Evolutionary conservation across 2,797 vertebrate genomes (phyloP), one percentile per base, ranked within the genome.

Genomic region (Tokudaia muenninki): DNA sequence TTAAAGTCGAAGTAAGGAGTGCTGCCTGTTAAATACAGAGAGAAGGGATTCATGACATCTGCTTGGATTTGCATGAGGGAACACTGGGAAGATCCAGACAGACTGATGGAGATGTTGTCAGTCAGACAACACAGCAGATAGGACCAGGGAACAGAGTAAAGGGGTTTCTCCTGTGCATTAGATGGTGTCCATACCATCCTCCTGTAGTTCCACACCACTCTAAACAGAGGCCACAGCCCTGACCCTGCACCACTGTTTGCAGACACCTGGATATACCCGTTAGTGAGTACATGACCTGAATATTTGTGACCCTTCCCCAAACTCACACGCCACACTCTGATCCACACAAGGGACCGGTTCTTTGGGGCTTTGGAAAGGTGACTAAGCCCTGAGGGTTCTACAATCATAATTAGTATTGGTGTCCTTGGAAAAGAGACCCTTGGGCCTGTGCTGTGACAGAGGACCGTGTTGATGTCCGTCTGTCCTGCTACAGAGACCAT

Each of bases 371-470:
- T 47, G 3, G 65, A 13, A 78, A 65, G 37, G 47, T 22, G 44
- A 10, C 17, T 21, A 4, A 41, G 80, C 14, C 17, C 17, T 3
- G 0, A 3, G 50, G 11, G 29, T 24, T 14, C 17, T 57, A 22
- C 16, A 9, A 6, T 75, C 0, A 0, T 44, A 70, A 31, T 0
- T 79, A 34, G 61, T 65, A 22, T 11, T 80, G 8, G 17, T 24
- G 29, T 4, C 52, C 55, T 74, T 29, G 37, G 37, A 4, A 55
- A 63, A 81, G 41, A 67, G 44, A 9, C 34, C 37, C 17, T 5
- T 9, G 2, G 12, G 14, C 37, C 37, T 26, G 72, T 44, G 72
- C 37, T 26, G 22, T 41, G 37, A 37, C 37, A 75, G 22, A 75
- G 37, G 72, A 75, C 72, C 11, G 11, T 41, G 37, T 24, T 75